A percentile compares a stretch with the other conserved stretches of the same genome.
phyloP scores from a whole-genome alignment of 1,140 invertebrate species.

The Calephelis virginiensis region DNA sequence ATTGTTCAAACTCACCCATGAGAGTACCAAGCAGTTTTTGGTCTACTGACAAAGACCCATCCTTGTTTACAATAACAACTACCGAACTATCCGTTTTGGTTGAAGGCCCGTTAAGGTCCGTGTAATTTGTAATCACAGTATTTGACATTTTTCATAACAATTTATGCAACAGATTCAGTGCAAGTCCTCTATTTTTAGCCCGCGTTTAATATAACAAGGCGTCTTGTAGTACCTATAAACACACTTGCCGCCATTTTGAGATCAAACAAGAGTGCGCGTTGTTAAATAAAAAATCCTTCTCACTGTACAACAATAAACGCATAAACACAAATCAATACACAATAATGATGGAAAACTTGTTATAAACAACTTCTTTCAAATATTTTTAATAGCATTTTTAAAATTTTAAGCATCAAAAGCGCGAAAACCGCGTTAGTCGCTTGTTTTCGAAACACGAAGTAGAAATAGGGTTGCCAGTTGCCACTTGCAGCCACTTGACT shows the following conservation, averaged over 20 bases:
- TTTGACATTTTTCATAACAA: constrained; percentile 72
- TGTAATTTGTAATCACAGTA: constrained; percentile 76
- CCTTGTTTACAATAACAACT: constrained; percentile 86
- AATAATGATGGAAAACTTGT: not conserved
- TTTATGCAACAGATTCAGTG: constrained; percentile 48
- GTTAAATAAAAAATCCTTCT: constrained; percentile 3
- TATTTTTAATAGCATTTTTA: not conserved
- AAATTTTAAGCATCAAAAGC: not conserved
- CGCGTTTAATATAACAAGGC: constrained; percentile 57
- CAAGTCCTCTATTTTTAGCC: constrained; percentile 69
- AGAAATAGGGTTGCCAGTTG: too few species aligned
- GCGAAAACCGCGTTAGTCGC: constrained; percentile 7
- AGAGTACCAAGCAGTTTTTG: constrained; percentile 84
- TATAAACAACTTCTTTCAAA: not conserved
- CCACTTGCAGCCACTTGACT: too few species aligned
- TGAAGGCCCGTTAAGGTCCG: constrained; percentile 73
- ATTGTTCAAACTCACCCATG: constrained; percentile 79
- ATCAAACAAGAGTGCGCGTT: constrained; percentile 28
- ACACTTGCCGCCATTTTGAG: constrained; percentile 71
- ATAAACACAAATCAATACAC: not conserved
- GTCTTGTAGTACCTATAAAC: constrained; percentile 64
- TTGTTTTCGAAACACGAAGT: not conserved
- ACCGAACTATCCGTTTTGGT: constrained; percentile 77
- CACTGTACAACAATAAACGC: constrained; percentile 7
- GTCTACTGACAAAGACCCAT: constrained; percentile 85